A percentile compares a stretch with the other conserved stretches of the same genome.
These are phyloP conservation scores for Melanargia galathea DNA, from an alignment of 2,888 invertebrate species.

Conservation along the genomic window DNA sequence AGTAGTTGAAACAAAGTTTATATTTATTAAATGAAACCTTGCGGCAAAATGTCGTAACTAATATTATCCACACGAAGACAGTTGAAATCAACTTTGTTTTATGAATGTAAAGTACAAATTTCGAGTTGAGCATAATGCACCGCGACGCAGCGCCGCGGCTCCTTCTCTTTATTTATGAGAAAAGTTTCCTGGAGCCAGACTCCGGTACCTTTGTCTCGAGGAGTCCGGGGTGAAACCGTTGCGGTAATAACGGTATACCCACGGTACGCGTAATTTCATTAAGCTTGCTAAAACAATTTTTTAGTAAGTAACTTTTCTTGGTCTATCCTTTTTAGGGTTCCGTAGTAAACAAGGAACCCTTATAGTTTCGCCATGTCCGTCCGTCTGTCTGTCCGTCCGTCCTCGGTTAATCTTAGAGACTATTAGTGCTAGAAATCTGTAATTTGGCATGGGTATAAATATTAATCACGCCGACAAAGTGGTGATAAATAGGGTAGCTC, in stretches of 20 bases:
- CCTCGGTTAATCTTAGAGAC: too few relatives aligned
- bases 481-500: too few relatives aligned
- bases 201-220: conserved; percentile 30
- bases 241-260: background rate
- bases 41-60: background rate
- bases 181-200: conserved; percentile 27
- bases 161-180: conserved; percentile 29
- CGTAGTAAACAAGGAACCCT: too few relatives aligned
- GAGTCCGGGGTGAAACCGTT: conserved; percentile 26
- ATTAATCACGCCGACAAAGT: too few relatives aligned
- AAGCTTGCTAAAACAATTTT: background rate
- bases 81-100: conserved; percentile 21
- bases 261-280: conserved; percentile 7
- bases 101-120: conserved; percentile 24
- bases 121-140: conserved; percentile 16
- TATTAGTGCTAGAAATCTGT: too few relatives aligned
- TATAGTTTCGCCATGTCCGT: too few relatives aligned
- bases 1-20: background rate
- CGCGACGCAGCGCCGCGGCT: conserved; percentile 15
- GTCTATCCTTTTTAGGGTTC: too few relatives aligned
- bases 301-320: background rate
- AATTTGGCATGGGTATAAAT: too few relatives aligned
- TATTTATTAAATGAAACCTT: background rate
- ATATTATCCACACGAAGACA: conserved; percentile 1
- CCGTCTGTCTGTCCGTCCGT: too few relatives aligned